phyloP scores from a whole-genome alignment of 2,797 vertebrate species.

The Crossoptilon crossoptilon region DNA sequence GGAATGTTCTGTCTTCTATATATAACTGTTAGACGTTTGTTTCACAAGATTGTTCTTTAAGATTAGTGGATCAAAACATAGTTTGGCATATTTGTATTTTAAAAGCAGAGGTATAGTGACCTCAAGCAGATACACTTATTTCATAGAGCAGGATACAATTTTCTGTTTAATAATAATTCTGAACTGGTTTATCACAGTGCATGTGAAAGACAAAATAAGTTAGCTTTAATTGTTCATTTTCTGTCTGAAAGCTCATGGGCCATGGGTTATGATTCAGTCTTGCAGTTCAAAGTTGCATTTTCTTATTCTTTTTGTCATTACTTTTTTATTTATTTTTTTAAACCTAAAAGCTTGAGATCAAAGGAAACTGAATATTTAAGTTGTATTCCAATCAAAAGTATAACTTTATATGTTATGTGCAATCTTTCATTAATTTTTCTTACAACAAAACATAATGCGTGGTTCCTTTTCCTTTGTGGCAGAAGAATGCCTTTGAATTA shows the following conservation, averaged over 20 bases:
- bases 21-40: not conserved
- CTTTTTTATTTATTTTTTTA: not conserved
- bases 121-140: not conserved
- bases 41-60: not conserved
- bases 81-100: not conserved
- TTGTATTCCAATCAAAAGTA: not conserved
- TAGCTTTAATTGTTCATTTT: not conserved
- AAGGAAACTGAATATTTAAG: not conserved
- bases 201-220: not conserved
- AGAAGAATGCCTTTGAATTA: conserved; percentile 15
- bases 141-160: not conserved
- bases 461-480: not conserved
- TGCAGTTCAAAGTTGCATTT: not conserved
- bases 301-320: not conserved
- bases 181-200: not conserved
- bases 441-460: not conserved
- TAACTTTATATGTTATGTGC: not conserved
- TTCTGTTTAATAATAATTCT: not conserved
- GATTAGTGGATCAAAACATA: not conserved
- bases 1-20: not conserved
- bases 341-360: not conserved
- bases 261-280: not conserved
- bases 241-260: not conserved
- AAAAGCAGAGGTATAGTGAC: not conserved
- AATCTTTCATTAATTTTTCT: not conserved